Base-by-base conservation (phyloP, 2,888 invertebrate species). In the Andrena haemorrhoa region DNA sequence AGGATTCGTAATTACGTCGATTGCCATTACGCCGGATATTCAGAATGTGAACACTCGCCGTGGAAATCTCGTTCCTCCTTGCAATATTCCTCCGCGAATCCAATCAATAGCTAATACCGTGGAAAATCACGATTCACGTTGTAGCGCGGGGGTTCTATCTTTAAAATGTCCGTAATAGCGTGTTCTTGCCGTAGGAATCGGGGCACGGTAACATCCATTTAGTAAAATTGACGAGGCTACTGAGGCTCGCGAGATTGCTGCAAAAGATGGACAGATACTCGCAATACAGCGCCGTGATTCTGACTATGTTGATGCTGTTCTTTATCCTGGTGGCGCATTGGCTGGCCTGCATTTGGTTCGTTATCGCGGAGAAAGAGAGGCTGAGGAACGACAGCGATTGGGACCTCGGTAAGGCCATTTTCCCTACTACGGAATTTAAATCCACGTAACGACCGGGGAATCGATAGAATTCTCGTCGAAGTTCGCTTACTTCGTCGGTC, bases 231-330 rank as follows among this genome's bases (percentile, higher is more conserved):
- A 98, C 98, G 77, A 96, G 99, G 89, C 95, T 99, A 90, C 95
- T 99, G 87, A 96, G 99, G 73, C 95, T 99, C 89, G 98, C 98
- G 23, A 95, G 99, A 73, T 95, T 99, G 69, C 95, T 98, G 86
- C 98, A 98, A 95, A 99, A 99, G 95, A 98, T 99, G 96, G 99
- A 99, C 94, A 96, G 98, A 92, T 99, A 98, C 94, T 98, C 98
- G 10, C 98, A 99, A 94, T 98, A 99, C 94, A 98, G 98, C 85
- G 98, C 98, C 74, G 97, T 99, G 94, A 98, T 99, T 91, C 95
- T 99, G 86, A 98, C 98, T 12, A 95, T 99, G 83, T 95, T 99
- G 90, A 98, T 99, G 98, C 95, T 98, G 75, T 98, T 97, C 90
- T 99, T 99, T 94, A 97, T 98, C 60, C 95, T 99, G 89, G 97